Evolutionary conservation across 1,140 invertebrate genomes (phyloP).

Genomic region (Psix sp.): DNA sequence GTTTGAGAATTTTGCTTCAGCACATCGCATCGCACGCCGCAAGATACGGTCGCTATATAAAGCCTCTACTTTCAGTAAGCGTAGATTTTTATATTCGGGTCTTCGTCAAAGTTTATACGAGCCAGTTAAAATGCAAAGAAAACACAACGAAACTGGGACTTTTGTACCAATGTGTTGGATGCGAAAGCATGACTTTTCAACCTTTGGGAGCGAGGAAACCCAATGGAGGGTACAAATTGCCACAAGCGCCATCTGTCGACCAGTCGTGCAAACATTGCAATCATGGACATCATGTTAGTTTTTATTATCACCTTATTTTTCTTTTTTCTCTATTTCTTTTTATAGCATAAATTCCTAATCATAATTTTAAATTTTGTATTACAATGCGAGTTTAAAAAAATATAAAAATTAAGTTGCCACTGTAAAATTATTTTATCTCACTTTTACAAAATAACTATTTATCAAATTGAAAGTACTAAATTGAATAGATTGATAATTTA

Average conservation of each 20-base stretch:
- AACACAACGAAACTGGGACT: slow-evolving; percentile 89
- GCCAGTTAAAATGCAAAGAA: slow-evolving; percentile 89
- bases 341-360: no score
- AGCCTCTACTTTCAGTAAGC: slow-evolving; percentile 93
- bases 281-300: slow-evolving; percentile 82
- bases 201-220: slow-evolving; percentile 83
- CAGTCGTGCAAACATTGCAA: slow-evolving; percentile 87
- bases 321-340: no score
- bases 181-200: slow-evolving; percentile 87
- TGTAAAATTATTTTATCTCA: no score
- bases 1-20: slow-evolving; percentile 93
- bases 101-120: slow-evolving; percentile 90
- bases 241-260: slow-evolving; percentile 82
- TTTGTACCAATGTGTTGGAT: slow-evolving; percentile 93
- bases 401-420: no score
- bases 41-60: slow-evolving; percentile 94
- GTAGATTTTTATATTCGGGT: slow-evolving; percentile 98
- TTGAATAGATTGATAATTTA: neutral
- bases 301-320: no score
- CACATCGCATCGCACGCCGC: slow-evolving; percentile 94
- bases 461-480: no score
- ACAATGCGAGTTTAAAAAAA: no score
- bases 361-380: no score
- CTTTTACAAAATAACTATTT: no score
- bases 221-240: slow-evolving; percentile 80